phyloP scores from a whole-genome alignment of 2,113 vertebrate genomes.

The Cricetomys ansorgei region DNA sequence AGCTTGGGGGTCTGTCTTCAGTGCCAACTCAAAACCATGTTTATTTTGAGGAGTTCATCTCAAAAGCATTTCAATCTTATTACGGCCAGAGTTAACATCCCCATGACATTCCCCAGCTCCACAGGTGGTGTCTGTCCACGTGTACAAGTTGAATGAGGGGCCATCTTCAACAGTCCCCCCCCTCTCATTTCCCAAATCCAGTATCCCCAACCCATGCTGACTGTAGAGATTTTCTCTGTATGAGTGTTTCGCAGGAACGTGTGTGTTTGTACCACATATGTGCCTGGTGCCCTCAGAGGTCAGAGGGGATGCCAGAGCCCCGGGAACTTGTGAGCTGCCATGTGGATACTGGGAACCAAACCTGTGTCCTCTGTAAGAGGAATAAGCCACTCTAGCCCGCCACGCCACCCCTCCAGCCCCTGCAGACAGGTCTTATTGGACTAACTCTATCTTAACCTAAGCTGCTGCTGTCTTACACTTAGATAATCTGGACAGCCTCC shows the following conservation, averaged over 20 bases:
- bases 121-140: accelerated
- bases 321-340: not conserved
- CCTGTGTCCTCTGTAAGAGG: not conserved
- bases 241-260: no score
- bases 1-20: not conserved
- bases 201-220: not conserved
- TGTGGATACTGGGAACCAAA: not conserved
- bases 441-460: not conserved
- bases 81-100: accelerated
- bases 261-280: not conserved
- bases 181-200: not conserved
- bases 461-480: accelerated
- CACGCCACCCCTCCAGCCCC: not conserved
- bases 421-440: not conserved
- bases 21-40: not conserved
- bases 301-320: not conserved
- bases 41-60: not conserved
- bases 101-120: accelerated
- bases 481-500: not conserved
- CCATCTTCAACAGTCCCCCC: no score
- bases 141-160: accelerated
- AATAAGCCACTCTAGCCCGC: not conserved
- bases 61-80: accelerated
- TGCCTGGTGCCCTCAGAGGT: not conserved
- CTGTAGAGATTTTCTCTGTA: not conserved